Conservation (phyloP, 1,140 invertebrate genomes). For the Argopecten irradians region DNA sequence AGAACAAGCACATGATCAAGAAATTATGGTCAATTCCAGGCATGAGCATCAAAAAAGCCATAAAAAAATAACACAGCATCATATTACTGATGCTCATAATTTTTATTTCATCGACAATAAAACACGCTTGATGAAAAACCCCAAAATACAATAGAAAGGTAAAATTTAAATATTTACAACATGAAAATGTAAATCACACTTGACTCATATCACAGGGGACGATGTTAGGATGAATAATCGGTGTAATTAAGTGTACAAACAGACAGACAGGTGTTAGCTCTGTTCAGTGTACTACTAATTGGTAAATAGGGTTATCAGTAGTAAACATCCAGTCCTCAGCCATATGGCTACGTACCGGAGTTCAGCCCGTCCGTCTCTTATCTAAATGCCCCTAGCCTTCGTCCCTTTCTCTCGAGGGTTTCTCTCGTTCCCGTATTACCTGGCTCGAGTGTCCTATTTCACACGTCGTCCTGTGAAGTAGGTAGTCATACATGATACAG, state of each 20-base stretch:
- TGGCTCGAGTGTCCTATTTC: constrained; percentile 5
- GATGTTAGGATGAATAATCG: background rate
- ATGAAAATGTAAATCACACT: background rate
- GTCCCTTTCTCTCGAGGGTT: background rate
- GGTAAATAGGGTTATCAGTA: constrained; percentile 4
- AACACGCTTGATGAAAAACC: too few species aligned
- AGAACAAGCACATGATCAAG: too few species aligned
- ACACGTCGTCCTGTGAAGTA: background rate
- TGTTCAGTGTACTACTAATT: constrained; percentile 18
- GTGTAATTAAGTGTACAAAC: background rate
- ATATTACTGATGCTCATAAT: too few species aligned
- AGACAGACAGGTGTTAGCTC: constrained; percentile 19
- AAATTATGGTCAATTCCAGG: too few species aligned
- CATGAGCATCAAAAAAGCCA: too few species aligned
- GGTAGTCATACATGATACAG: background rate
- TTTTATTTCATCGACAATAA: too few species aligned
- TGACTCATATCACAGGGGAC: background rate
- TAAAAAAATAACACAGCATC: too few species aligned
- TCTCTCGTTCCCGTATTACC: background rate
- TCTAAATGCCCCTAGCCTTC: background rate
- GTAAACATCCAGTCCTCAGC: background rate
- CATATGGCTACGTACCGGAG: background rate
- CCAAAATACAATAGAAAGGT: background rate
- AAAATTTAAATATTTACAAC: background rate
- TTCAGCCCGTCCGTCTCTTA: background rate